Evolutionary conservation across 1,140 invertebrate genomes (phyloP), one percentile per base, ranked within the genome.

Genomic region (Dufourea novaeangliae): DNA sequence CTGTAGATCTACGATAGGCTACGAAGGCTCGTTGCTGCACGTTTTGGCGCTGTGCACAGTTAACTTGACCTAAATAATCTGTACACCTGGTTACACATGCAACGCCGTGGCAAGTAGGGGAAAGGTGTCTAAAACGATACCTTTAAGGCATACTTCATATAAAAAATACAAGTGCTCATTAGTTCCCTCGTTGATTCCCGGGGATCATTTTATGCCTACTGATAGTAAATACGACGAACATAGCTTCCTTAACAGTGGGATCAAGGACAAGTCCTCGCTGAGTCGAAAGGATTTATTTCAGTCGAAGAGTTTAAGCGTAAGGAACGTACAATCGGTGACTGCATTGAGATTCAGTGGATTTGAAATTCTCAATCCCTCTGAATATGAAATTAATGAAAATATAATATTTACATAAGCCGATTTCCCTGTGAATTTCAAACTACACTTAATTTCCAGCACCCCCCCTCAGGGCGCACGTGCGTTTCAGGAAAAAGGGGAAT

Each of bases 31-130:
- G 17, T 39, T 34, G 37, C 50, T n/a, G 20, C 22, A 32, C 37
- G 41, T 37, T 27, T 4, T 17, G 2, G 44, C 25, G 37, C 1
- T 34, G 46, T 75, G 68, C 71, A 82, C 82, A 84, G 79, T 82
- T 82, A 82, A 82, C 50, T 82, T 79, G 75, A 85, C 82, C 82
- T 52, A 82, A 62, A 85, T 84, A 78, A 37, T 80, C 56, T 46
- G 1, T 25, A 59, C 67, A 82, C 70, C 83, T 79, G 75, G 50
- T 78, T 74, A 69, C 63, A n/a, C 54, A 20, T 74, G 22, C 25
- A 71, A 20, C 57, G 14, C 14, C 20, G 17, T 0, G 4, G 14
- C n/a, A 20, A 17, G 52, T 17, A 20, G 14, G 71, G n/a, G n/a
- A n/a, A n/a, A n/a, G n/a, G n/a, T n/a, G n/a, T n/a, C n/a, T n/a